Evolutionary conservation across 2,797 vertebrate species (phyloP).

Genomic region (Pteronotus mesoamericanus): DNA sequence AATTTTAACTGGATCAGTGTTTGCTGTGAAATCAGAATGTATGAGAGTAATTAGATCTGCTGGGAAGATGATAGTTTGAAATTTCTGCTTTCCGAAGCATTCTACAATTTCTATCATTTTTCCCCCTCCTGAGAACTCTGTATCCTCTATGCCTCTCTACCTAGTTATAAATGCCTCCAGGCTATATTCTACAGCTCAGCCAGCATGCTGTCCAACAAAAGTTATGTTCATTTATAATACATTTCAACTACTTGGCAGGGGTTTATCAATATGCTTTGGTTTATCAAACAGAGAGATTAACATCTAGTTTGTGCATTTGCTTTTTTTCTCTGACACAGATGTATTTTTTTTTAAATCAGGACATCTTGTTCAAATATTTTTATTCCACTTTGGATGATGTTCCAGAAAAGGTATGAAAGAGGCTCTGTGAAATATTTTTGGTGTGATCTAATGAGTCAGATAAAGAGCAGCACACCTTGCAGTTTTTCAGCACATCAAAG

Average conservation of each 20-base stretch:
- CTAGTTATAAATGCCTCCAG: constrained; percentile 48
- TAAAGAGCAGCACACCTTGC: constrained; percentile 9
- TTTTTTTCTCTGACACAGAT: constrained; percentile 51
- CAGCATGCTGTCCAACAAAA: constrained; percentile 61
- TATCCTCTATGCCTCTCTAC: constrained; percentile 55
- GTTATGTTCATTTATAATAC: constrained; percentile 48
- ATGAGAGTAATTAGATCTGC: constrained; percentile 69
- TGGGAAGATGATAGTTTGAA: constrained; percentile 68
- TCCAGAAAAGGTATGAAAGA: constrained; percentile 52
- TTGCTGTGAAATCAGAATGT: constrained; percentile 62
- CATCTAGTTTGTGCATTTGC: constrained; percentile 43
- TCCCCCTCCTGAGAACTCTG: neutral
- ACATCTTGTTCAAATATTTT: constrained; percentile 62
- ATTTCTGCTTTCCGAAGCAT: constrained; percentile 70
- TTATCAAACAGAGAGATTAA: constrained; percentile 59
- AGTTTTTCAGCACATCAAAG: constrained; percentile 35
- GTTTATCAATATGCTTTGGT: constrained; percentile 52
- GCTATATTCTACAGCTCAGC: constrained; percentile 63
- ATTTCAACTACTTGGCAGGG: constrained; percentile 55
- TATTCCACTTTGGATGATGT: constrained; percentile 20
- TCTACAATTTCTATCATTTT: constrained; percentile 69
- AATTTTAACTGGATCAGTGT: constrained; percentile 14
- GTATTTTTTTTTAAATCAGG: constrained; percentile 8
- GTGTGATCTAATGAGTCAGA: constrained; percentile 30
- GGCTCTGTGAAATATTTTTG: constrained; percentile 3